These are phyloP conservation scores for Myotis yumanensis DNA, from an alignment of 2,113 vertebrate genomes.

Conservation along the genomic window DNA sequence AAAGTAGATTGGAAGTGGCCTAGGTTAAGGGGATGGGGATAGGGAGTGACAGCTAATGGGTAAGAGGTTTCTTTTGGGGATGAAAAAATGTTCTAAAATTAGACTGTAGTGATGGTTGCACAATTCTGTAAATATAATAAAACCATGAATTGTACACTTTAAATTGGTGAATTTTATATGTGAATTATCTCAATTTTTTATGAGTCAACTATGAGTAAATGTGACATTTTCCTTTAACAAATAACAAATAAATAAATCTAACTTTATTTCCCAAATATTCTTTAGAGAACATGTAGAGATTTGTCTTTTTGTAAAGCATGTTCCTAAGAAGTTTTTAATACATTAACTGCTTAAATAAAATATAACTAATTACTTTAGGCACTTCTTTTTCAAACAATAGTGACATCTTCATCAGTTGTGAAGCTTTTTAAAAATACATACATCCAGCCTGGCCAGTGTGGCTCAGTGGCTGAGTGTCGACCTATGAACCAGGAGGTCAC, in stretches of 20 bases:
- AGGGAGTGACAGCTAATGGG: not conserved
- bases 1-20: not conserved
- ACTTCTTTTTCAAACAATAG: slow-evolving; percentile 23
- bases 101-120: not conserved
- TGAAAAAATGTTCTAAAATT: not conserved
- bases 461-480: no score
- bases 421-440: not conserved
- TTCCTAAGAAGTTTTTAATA: not conserved
- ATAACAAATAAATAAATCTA: slow-evolving; percentile 18
- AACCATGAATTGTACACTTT: not conserved
- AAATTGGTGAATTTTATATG: not conserved
- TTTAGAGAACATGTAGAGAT: not conserved
- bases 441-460: not conserved
- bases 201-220: not conserved
- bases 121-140: not conserved
- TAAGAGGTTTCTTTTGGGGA: not conserved
- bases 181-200: not conserved
- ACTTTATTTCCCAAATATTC: slow-evolving; percentile 10
- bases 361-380: not conserved
- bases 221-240: not conserved
- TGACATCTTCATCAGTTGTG: not conserved
- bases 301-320: not conserved
- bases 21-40: not conserved
- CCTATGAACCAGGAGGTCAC: no score
- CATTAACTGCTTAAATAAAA: slow-evolving; percentile 22